Conservation (phyloP, 2,888 invertebrate species). For the Ecliptopera silaceata region DNA sequence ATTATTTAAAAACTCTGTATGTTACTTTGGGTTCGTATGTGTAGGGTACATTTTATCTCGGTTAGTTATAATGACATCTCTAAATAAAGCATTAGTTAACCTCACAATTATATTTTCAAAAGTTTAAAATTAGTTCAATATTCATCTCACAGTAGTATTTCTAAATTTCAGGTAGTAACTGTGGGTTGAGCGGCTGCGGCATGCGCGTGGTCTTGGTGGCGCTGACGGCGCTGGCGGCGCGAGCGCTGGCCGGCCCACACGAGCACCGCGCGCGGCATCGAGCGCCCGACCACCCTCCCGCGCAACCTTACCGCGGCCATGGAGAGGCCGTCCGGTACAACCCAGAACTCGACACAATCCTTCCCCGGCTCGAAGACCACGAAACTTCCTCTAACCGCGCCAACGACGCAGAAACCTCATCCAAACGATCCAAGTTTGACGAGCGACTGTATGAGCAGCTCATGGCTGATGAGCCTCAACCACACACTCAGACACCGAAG, state of each 20-base stretch:
- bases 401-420: conserved; percentile 67
- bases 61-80: too few species aligned
- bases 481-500: conserved; percentile 22
- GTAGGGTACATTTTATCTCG: too few species aligned
- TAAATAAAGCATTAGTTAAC: too few species aligned
- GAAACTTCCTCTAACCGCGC: conserved; percentile 73
- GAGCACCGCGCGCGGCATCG: conserved; percentile 80
- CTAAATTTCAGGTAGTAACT: conserved; percentile 67
- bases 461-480: conserved; percentile 69
- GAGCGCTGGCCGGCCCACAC: conserved; percentile 73
- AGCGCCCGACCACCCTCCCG: conserved; percentile 72
- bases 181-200: conserved; percentile 72
- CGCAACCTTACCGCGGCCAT: conserved; percentile 80
- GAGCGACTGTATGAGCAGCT: conserved; percentile 69
- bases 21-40: too few species aligned
- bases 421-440: conserved; percentile 68
- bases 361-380: conserved; percentile 71
- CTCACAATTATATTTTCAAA: too few species aligned
- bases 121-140: neutral
- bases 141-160: neutral
- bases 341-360: conserved; percentile 80
- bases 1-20: too few species aligned
- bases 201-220: conserved; percentile 79
- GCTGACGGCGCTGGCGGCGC: conserved; percentile 77
- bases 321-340: conserved; percentile 82